Conservation (phyloP, 2,113 vertebrate species). For the Butorides virescens region DNA sequence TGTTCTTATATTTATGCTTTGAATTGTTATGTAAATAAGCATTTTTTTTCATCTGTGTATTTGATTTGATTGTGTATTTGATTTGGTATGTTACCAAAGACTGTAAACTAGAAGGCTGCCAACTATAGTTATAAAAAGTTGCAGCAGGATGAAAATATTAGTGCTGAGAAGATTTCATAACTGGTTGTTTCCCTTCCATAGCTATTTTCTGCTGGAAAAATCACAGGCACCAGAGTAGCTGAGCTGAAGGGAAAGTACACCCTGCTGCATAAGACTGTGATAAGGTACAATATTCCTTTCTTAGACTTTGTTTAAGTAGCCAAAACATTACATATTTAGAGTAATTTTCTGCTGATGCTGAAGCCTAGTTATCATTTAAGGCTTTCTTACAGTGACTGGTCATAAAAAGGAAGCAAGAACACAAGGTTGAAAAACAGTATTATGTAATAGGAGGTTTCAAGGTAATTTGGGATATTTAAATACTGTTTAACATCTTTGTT, state of each 20-base stretch:
- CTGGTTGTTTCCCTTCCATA: constrained; percentile 59
- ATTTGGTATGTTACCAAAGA: background rate
- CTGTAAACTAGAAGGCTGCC: background rate
- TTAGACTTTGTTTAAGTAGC: background rate
- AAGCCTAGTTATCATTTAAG: background rate
- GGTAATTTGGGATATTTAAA: background rate
- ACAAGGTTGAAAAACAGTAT: background rate
- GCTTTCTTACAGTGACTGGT: background rate
- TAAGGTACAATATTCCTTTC: constrained; percentile 73
- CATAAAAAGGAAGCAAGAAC: background rate
- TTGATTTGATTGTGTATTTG: background rate
- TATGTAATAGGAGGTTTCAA: background rate
- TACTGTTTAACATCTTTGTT: background rate
- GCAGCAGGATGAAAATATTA: background rate
- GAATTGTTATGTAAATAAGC: background rate
- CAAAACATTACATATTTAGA: background rate
- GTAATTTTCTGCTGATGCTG: background rate
- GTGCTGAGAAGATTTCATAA: background rate
- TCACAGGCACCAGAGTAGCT: constrained; percentile 75
- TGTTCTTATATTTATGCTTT: background rate
- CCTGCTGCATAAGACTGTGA: constrained; percentile 78
- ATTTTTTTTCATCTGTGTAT: background rate
- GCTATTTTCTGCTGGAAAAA: constrained; percentile 82
- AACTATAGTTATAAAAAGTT: background rate
- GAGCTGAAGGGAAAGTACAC: constrained; percentile 83